These are phyloP conservation scores for Cephalotes varians DNA, from an alignment of 2,888 invertebrate genomes.

Conservation along the genomic window DNA sequence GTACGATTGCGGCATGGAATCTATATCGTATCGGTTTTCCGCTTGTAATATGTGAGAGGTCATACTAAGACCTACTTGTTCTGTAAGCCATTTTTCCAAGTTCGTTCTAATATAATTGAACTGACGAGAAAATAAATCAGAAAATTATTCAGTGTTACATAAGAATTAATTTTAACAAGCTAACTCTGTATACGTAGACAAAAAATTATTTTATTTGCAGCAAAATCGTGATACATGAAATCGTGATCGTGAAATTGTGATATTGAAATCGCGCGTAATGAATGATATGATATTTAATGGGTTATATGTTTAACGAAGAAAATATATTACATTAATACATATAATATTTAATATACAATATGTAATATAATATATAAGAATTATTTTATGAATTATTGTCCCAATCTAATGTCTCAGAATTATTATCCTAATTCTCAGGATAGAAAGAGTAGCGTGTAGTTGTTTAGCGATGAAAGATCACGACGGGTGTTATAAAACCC, in stretches of 20 bases:
- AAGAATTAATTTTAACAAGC: neutral
- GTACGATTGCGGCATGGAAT: constrained; percentile 27
- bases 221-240: neutral
- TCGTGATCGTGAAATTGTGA: no score
- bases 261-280: neutral
- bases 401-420: no score
- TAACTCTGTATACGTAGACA: neutral
- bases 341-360: no score
- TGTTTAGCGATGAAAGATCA: neutral
- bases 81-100: neutral
- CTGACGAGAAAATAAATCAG: neutral
- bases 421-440: neutral
- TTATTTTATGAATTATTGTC: no score
- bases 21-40: constrained; percentile 24
- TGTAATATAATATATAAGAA: no score
- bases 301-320: neutral
- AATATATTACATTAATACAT: neutral
- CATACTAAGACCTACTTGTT: neutral
- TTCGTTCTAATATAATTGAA: neutral
- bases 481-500: neutral
- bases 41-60: constrained; percentile 12
- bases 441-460: neutral
- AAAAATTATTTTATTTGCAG: neutral
- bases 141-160: neutral
- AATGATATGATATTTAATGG: neutral